Percentiles rank a stretch among this genome's conserved stretches.
phyloP scores from a whole-genome alignment of 2,797 vertebrate species.

The Perodicticus potto region DNA sequence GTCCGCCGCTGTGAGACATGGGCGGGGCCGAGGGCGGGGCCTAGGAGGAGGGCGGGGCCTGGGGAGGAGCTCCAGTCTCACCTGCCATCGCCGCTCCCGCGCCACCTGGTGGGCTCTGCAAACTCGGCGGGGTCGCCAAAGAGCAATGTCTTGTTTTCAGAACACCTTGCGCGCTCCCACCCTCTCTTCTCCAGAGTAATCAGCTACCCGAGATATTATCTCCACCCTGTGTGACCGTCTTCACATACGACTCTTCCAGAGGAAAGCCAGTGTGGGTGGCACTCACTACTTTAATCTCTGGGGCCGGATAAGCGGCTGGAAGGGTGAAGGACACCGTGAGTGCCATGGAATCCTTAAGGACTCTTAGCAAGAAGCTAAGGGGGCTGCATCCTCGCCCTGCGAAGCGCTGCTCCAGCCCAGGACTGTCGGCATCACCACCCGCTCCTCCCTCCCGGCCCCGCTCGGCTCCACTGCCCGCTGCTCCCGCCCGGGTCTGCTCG shows the following conservation, averaged over 20 bases:
- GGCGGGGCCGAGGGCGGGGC: rapidly evolving
- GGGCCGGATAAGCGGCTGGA: background rate
- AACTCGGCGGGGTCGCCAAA: background rate
- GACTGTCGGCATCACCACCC: no score
- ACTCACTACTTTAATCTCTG: background rate
- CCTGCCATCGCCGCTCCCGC: conserved; percentile 76
- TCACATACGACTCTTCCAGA: background rate
- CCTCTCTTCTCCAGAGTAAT: background rate
- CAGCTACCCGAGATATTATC: rapidly evolving
- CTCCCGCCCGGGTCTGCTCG: background rate
- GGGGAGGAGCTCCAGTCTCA: no score
- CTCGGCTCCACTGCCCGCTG: no score
- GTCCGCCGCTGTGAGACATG: rapidly evolving
- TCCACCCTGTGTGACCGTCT: background rate
- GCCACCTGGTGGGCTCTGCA: conserved; percentile 84
- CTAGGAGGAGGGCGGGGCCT: no score
- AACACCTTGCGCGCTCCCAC: background rate
- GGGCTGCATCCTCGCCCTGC: background rate
- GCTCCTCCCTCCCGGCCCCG: background rate
- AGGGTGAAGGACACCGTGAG: rapidly evolving
- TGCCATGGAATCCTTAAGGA: rapidly evolving
- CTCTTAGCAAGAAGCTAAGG: rapidly evolving
- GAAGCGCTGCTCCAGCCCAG: no score
- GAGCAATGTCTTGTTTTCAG: background rate
- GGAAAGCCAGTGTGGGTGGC: no score